phyloP scores from a whole-genome alignment of 2,797 vertebrate species.

The Gastrophryne carolinensis region DNA sequence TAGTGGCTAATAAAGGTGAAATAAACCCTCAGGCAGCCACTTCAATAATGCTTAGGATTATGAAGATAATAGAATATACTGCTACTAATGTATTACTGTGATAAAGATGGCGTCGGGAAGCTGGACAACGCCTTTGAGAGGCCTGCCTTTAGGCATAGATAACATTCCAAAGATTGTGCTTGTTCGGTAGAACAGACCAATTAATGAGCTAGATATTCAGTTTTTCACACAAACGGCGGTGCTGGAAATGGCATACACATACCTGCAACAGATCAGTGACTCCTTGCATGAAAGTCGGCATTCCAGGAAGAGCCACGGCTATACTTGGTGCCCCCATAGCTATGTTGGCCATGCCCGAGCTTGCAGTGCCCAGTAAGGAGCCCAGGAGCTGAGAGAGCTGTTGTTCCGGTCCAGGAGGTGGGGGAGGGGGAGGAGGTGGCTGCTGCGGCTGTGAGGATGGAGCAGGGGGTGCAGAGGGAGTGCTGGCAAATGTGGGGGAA shows the following conservation, averaged over 20 bases:
- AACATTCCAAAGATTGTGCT: too few species aligned
- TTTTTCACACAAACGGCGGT: too few species aligned
- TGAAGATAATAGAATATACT: too few species aligned
- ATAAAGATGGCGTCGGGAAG: too few species aligned
- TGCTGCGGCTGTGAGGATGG: constrained; percentile 55
- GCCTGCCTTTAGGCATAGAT: too few species aligned
- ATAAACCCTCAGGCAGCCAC: too few species aligned
- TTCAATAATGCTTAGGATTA: too few species aligned
- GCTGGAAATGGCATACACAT: constrained; percentile 13
- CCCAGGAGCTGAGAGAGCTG: constrained; percentile 79
- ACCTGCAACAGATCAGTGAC: constrained; percentile 88
- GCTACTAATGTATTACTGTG: too few species aligned
- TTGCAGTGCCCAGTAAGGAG: constrained; percentile 73
- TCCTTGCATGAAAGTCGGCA: constrained; percentile 82
- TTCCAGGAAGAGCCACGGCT: constrained; percentile 82
- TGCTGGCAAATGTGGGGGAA: constrained; percentile 67
- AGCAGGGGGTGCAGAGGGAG: constrained; percentile 55
- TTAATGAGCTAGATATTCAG: too few species aligned
- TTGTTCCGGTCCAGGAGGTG: constrained; percentile 63
- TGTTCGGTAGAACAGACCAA: too few species aligned
- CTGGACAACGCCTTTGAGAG: too few species aligned
- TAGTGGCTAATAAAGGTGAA: too few species aligned
- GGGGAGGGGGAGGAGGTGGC: constrained; percentile 58
- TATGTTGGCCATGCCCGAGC: constrained; percentile 54
- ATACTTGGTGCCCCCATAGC: constrained; percentile 75